Base-by-base conservation (phyloP, 2,113 vertebrate genomes). In the Antechinus stuartii region DNA sequence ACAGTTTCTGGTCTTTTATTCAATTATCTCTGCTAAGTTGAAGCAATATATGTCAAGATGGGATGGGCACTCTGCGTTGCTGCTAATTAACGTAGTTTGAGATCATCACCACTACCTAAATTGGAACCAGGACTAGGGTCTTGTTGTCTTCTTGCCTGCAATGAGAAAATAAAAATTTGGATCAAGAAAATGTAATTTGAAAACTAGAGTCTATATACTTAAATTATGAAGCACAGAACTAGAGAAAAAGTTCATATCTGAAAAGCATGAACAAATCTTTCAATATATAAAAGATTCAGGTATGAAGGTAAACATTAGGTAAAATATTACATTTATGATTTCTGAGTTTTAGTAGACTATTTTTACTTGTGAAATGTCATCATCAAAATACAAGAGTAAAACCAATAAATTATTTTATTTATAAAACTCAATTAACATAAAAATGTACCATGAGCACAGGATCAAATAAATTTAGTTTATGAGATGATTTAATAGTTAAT, bases 131-230 rank as follows among this genome's bases (percentile, higher is more conserved):
- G 99, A 98, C 99, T 99, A 99, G 99, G 99, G 99, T 99, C 99
- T 99, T 99, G 99, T 96, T 99, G 99, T 98, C 99, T 99, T 99
- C 99, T 99, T 99, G 99, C 99, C 99, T 99, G 99, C 11, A 92
- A 61, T 6, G 94, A 98, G 11, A 97, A 97, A 98, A 97, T 94
- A 26, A 89, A 54, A 92, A 42, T 91, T 90, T 91, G 90, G 1
- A 90, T 97, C 30, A 98, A 95, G 42, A n/a, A 42, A 25, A 93
- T 57, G 0, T 14, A 0, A 24, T 53, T 61, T n/a, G 0, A 91
- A 97, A 95, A 55, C 5, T 0, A 91, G 6, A 95, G 76, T 52
- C 52, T 91, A 92, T 2, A 94, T 90, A 96, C 35, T 93, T 61
- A 96, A 55, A 56, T 26, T 27, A 92, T 46, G 23, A 56, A 53